Evolutionary conservation across 2,797 vertebrate genomes (phyloP), one percentile per base, ranked within the genome.

Genomic region (Anguilla megastoma): DNA sequence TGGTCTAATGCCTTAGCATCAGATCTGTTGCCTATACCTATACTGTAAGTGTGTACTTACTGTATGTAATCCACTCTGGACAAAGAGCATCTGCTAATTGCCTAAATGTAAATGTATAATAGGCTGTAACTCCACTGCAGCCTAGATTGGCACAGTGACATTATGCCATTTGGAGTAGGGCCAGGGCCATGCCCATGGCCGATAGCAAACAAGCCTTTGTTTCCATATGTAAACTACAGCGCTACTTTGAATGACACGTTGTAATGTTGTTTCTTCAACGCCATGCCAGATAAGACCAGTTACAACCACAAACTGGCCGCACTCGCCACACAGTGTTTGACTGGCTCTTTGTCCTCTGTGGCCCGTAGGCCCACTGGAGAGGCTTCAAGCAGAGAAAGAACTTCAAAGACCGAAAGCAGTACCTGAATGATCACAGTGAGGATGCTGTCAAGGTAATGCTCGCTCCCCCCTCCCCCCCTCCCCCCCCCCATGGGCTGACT

Each of bases 301-400:
- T 24, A 48, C 33, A 52, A 54, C 50, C 84, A 63, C 50, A 85
- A 74, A 88, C 4, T 85, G 36, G 5, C 33, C 7, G 16, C 16
- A 12, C 21, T 58, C 24, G 2, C 33, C 36, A 2, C 18, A 3
- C 33, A 48, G 21, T 12, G 18, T 63, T 33, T 63, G 85, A 85
- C 58, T 36, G 21, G 16, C 9, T 24, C 21, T 85, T 36, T 56
- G 12, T 56, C 12, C 50, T 56, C 63, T 54, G 41, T 66, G 48
- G 30, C 66, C 66, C 60, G 63, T 91, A 99, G 98, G 97, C 98
- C 1, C 97, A 98, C 85, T 99, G 98, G 97, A 96, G 97, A 88
- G 98, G 98, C 71, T 96, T 96, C 95, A 97, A 98, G 91, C 98
- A 99, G 92, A 97, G 95, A 94, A 98, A 97, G 94, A 93, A 93